Percentiles rank a stretch among this genome's conserved stretches.
Conservation (phyloP, 2,888 invertebrate species). For the Corbicula japonica region DNA sequence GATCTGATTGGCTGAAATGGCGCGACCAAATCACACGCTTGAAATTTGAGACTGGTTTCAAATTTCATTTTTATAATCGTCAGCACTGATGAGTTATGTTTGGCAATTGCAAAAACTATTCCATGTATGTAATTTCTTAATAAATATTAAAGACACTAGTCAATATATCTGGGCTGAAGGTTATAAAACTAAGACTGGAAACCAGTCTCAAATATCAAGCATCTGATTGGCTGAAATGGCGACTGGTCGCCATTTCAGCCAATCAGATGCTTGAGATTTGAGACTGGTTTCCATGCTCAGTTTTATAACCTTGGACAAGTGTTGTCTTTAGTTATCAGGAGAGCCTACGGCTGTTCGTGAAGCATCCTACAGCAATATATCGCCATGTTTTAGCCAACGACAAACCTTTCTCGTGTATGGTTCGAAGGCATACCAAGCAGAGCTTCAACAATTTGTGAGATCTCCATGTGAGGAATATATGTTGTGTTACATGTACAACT, state of each 20-base stretch:
- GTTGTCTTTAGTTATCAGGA: slow-evolving; percentile 3
- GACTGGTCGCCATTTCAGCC: too few species aligned
- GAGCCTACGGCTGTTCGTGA: neutral
- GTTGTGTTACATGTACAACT: too few species aligned
- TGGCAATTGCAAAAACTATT: too few species aligned
- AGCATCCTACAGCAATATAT: neutral
- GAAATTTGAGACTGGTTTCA: too few species aligned
- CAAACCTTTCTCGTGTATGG: neutral
- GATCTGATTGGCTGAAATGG: too few species aligned
- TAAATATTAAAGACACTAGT: neutral
- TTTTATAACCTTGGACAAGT: neutral
- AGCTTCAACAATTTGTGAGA: slow-evolving; percentile 4
- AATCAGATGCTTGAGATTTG: too few species aligned
- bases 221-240: neutral
- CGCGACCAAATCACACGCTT: too few species aligned
- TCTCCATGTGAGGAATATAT: slow-evolving; percentile 17
- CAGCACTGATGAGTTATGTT: too few species aligned
- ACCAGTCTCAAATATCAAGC: neutral
- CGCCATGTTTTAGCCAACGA: neutral
- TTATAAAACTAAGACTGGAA: neutral
- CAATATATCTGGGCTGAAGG: neutral
- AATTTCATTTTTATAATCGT: too few species aligned
- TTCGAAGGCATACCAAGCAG: slow-evolving; percentile 17
- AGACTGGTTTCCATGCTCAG: neutral
- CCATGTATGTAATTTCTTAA: too few species aligned